phyloP scores from a whole-genome alignment of 1,140 invertebrate genomes.

The Saccostrea echinata region DNA sequence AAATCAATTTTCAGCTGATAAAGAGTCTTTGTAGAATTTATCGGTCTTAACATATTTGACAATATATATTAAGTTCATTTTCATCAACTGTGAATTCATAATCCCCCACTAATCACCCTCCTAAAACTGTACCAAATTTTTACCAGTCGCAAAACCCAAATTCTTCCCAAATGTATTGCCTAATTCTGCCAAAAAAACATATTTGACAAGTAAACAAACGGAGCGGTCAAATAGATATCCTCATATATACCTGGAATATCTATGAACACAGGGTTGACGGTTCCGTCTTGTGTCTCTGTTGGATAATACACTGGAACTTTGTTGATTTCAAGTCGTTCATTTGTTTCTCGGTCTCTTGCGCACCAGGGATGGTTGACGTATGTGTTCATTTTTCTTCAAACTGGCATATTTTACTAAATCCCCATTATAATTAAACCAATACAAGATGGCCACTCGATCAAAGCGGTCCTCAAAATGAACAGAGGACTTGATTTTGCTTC shows the following conservation, averaged over 20 bases:
- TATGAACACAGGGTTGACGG: background rate
- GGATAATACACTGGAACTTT: conserved; percentile 36
- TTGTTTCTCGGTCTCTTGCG: conserved; percentile 22
- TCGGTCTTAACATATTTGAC: too few relatives aligned
- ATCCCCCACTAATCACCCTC: too few relatives aligned
- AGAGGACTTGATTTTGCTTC: background rate
- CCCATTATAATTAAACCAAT: conserved; percentile 46
- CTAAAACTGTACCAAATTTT: too few relatives aligned
- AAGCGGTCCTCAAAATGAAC: conserved; percentile 32
- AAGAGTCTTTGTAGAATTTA: too few relatives aligned
- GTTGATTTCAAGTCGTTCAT: background rate
- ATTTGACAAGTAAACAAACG: too few relatives aligned
- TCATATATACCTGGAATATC: conserved; percentile 14
- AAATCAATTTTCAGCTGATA: too few relatives aligned
- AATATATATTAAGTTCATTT: too few relatives aligned
- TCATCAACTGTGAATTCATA: too few relatives aligned
- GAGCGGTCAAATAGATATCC: too few relatives aligned
- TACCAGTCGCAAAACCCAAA: too few relatives aligned
- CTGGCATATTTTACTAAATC: conserved; percentile 38
- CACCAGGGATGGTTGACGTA: conserved; percentile 47
- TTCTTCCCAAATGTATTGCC: too few relatives aligned
- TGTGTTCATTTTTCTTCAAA: conserved; percentile 31
- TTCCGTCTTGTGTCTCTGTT: background rate
- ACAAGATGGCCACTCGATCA: conserved; percentile 29
- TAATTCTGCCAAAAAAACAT: too few relatives aligned